Evolutionary conservation across 1,140 invertebrate species (phyloP).

Genomic region (Drosophila tsacasi): DNA sequence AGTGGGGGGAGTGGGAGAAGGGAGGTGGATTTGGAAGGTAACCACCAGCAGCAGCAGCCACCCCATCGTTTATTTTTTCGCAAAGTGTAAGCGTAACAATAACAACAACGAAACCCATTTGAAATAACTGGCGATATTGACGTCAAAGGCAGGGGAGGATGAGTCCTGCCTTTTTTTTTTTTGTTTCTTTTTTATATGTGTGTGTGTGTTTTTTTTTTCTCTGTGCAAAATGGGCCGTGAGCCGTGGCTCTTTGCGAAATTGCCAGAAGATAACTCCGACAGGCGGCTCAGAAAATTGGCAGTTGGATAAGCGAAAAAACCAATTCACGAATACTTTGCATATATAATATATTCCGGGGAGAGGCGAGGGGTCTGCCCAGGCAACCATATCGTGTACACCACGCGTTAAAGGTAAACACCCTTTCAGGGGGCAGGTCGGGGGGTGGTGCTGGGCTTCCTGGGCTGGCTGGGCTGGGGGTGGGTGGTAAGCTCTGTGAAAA

Average conservation of each 20-base stretch:
- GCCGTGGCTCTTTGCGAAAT: slow-evolving; percentile 55
- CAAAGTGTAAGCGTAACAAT: slow-evolving; percentile 70
- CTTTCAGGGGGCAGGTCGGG: slow-evolving; percentile 42
- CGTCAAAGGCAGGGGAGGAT: slow-evolving; percentile 32
- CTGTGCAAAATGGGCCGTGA: slow-evolving; percentile 72
- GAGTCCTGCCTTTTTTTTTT: not conserved
- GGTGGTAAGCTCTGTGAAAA: slow-evolving; percentile 7
- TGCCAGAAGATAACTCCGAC: slow-evolving; percentile 80
- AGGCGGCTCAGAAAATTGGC: slow-evolving; percentile 83
- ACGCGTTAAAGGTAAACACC: slow-evolving; percentile 82
- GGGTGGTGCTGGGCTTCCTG: not conserved
- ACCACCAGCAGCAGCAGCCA: slow-evolving; percentile 6
- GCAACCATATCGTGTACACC: slow-evolving; percentile 54
- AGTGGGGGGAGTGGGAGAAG: not conserved
- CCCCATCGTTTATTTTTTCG: slow-evolving; percentile 25
- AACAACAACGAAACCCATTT: slow-evolving; percentile 74
- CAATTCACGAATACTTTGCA: slow-evolving; percentile 85
- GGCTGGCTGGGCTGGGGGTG: not conserved
- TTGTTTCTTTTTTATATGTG: not conserved
- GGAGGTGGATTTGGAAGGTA: slow-evolving; percentile 49
- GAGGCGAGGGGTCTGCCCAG: slow-evolving; percentile 69
- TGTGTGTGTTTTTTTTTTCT: not conserved
- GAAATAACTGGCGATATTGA: slow-evolving; percentile 71
- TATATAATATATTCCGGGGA: slow-evolving; percentile 79
- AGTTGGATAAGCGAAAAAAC: slow-evolving; percentile 85